These are phyloP conservation scores for Halcyon leucocephala DNA, from an alignment of 2,797 vertebrate species.

Conservation along the genomic window DNA sequence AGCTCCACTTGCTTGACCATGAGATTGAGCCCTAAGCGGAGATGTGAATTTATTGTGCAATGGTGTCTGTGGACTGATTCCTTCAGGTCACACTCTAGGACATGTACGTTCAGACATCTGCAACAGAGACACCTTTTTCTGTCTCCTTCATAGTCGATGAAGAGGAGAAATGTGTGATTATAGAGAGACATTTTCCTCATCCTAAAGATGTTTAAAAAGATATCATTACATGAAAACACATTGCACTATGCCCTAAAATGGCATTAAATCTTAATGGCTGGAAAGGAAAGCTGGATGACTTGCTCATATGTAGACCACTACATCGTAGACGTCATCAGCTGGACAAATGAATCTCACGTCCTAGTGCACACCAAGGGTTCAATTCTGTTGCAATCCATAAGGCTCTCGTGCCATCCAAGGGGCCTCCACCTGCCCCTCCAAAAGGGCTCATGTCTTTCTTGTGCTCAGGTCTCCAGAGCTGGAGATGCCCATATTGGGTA, in stretches of 20 bases:
- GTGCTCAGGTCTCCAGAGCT: background rate
- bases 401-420: background rate
- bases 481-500: too few relatives aligned
- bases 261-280: background rate
- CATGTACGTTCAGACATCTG: background rate
- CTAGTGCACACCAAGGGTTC: background rate
- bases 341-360: background rate
- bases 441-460: background rate
- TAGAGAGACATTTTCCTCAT: background rate
- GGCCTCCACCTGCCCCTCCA: background rate
- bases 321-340: background rate
- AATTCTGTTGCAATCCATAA: background rate
- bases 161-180: background rate
- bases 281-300: background rate
- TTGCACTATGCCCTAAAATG: background rate
- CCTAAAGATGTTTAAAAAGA: background rate
- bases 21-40: background rate
- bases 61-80: background rate
- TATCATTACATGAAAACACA: accelerated
- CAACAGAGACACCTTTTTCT: background rate
- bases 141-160: background rate
- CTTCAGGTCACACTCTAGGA: background rate
- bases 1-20: slow-evolving; percentile 49
- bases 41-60: background rate
- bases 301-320: background rate